Base-by-base conservation (phyloP, 2,113 vertebrate species). In the Thamnaconus septentrionalis region DNA sequence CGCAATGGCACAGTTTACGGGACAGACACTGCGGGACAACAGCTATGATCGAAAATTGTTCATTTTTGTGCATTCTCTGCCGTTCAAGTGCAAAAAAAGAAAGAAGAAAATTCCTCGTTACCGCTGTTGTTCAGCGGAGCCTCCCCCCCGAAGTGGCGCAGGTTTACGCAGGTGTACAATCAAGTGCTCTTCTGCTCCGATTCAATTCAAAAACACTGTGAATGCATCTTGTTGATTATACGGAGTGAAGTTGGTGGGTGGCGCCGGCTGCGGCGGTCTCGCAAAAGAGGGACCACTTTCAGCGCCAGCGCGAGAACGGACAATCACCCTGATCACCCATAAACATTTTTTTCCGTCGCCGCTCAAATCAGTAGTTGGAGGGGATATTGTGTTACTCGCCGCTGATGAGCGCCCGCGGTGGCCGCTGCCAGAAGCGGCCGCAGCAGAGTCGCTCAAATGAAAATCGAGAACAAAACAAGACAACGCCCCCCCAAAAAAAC, bases 141-240 rank as follows among this genome's bases (percentile, higher is more conserved):
- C 1, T 2, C 18, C 18, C 18, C 18, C 18, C 18, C 18, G 2
- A 31, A 31, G 18, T 2, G 18, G 18, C 18, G 18, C 18, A 31
- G 18, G 18, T 31, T 31, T 31, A 31, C 2, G 18, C 18, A 31
- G 18, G 18, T 31, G 18, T 31, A 31, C 18, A 31, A 31, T 31
- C 18, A 31, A 31, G 53, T 87, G 80, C 86, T 88, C 74, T 86
- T 86, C 85, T 90, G 87, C 87, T 88, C 80, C 58, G 8, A 50
- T 40, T 39, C 47, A 5, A 64, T 66, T 75, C 7, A 59, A 59
- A 49, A 4, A 47, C 40, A 31, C 18, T 31, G 18, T 54, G 7
- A 67, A 41, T 58, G 9, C 46, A 56, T 43, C 3, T 42, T 2
- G 3, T 8, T 43, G 31, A 62, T 44, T 41, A 50, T 4, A 4